phyloP scores from a whole-genome alignment of 2,113 vertebrate genomes.

The Malurus alboscapulatus region DNA sequence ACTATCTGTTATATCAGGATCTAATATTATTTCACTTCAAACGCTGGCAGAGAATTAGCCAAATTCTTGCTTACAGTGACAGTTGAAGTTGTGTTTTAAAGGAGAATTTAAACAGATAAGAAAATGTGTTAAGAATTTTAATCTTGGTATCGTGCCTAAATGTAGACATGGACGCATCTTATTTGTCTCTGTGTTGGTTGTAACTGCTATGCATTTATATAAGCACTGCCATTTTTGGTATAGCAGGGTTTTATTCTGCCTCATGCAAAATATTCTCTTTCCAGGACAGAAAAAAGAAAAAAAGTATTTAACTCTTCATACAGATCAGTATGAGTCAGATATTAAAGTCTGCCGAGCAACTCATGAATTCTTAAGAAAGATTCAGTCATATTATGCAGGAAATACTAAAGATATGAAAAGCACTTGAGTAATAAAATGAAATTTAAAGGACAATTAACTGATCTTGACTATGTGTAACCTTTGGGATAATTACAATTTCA shows the following conservation, averaged over 20 bases:
- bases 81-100: not conserved
- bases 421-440: conserved; percentile 2
- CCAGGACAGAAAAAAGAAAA: not conserved
- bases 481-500: not conserved
- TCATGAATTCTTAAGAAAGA: not conserved
- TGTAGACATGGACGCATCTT: not conserved
- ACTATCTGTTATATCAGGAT: not conserved
- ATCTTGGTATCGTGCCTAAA: not conserved
- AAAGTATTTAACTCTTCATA: not conserved
- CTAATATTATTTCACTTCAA: not conserved
- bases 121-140: not conserved
- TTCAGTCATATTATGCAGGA: not conserved
- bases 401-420: not conserved
- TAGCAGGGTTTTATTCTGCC: not conserved
- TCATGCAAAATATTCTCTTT: not conserved
- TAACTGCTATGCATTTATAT: not conserved
- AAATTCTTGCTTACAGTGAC: not conserved
- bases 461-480: not conserved
- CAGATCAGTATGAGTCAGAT: not conserved
- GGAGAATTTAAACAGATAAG: not conserved
- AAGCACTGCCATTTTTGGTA: not conserved
- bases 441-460: conserved; percentile 11
- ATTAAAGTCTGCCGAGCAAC: not conserved
- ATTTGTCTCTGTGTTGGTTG: not conserved
- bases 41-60: not conserved